phyloP scores from a whole-genome alignment of 64 coral and sea anemone species.

The Dendrophyllia cribrosa region DNA sequence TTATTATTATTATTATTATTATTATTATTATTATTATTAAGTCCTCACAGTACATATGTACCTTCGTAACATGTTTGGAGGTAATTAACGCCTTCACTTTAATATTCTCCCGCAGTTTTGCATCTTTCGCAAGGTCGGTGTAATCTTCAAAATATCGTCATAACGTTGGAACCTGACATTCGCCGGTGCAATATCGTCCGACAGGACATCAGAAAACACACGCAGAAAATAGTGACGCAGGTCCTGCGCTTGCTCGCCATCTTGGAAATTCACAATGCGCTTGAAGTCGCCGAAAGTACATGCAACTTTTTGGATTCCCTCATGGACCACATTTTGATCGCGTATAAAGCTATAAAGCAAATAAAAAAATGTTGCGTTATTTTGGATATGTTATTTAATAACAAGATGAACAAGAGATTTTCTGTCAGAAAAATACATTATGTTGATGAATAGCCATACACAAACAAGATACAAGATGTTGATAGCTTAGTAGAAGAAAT shows the following conservation, averaged over 20 bases:
- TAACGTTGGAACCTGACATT: conserved; percentile 2
- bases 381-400: no score
- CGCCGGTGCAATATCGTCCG: background rate
- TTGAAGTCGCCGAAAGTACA: background rate
- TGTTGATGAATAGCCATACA: no score
- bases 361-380: no score
- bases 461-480: no score
- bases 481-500: no score
- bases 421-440: no score
- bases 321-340: background rate
- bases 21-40: no score
- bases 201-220: background rate
- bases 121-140: background rate
- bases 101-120: background rate
- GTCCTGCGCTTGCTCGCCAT: background rate
- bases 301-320: background rate
- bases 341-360: no score
- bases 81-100: background rate
- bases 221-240: background rate
- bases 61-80: background rate
- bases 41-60: background rate
- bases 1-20: no score
- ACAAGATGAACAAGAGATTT: no score
- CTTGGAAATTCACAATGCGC: background rate
- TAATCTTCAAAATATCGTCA: background rate